phyloP scores from a whole-genome alignment of 2,888 invertebrate genomes.

The Andrena haemorrhoa region DNA sequence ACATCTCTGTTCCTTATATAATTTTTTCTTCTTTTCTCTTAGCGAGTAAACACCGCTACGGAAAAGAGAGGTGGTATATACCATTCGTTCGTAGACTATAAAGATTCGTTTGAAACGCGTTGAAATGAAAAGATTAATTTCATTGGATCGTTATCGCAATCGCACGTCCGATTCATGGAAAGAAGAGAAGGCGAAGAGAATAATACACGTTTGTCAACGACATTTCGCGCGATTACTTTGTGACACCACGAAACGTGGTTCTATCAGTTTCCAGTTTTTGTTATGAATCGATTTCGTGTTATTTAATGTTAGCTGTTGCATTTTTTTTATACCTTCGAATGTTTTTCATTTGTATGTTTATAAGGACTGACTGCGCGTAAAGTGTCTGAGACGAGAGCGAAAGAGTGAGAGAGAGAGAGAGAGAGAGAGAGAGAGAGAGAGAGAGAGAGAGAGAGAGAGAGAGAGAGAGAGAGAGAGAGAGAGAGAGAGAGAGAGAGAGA shows the following conservation, averaged over 20 bases:
- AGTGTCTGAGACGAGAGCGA: slow-evolving; percentile 2
- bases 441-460: slow-evolving; percentile 1
- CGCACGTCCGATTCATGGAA: slow-evolving; percentile 23
- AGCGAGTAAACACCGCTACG: slow-evolving; percentile 30
- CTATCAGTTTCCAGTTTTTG: slow-evolving; percentile 52
- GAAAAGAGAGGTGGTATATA: slow-evolving; percentile 17
- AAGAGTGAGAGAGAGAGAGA: neutral
- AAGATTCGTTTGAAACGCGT: slow-evolving; percentile 50
- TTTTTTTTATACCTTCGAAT: slow-evolving; percentile 51
- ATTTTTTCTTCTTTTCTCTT: slow-evolving; percentile 11
- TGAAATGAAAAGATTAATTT: slow-evolving; percentile 18
- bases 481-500: neutral
- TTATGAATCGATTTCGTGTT: slow-evolving; percentile 57
- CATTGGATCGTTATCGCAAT: slow-evolving; percentile 51
- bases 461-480: neutral
- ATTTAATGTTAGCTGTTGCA: slow-evolving; percentile 63
- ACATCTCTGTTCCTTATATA: slow-evolving; percentile 35
- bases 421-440: neutral
- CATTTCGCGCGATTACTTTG: slow-evolving; percentile 29
- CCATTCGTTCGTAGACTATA: slow-evolving; percentile 57
- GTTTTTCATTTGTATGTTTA: slow-evolving; percentile 38
- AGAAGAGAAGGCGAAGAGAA: neutral
- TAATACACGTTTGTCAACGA: slow-evolving; percentile 25
- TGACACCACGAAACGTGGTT: slow-evolving; percentile 32
- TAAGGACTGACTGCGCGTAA: slow-evolving; percentile 45